These are phyloP conservation scores for Castor canadensis DNA, from an alignment of 2,113 vertebrate species.

Conservation along the genomic window DNA sequence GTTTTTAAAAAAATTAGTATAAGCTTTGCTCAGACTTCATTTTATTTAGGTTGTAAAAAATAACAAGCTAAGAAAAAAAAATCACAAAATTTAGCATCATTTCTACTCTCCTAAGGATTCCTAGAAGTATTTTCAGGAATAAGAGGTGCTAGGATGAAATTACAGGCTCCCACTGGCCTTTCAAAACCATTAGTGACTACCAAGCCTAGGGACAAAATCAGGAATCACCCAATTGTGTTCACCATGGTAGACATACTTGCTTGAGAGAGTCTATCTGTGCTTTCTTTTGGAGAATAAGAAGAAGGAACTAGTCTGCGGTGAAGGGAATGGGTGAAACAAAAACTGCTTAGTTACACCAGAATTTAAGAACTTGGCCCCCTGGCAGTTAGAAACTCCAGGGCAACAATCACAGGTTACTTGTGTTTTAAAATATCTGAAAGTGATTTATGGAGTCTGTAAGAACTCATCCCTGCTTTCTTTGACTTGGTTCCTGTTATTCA, in stretches of 20 bases:
- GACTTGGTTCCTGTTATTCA: slow-evolving; percentile 9
- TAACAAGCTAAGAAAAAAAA: slow-evolving; percentile 27
- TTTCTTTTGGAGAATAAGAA: neutral
- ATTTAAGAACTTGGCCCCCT: neutral
- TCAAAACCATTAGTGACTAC: neutral
- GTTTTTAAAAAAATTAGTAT: neutral
- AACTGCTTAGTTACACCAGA: neutral
- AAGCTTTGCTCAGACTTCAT: slow-evolving; percentile 18
- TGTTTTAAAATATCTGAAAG: slow-evolving; percentile 16
- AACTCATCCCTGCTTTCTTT: neutral
- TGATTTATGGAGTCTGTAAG: neutral
- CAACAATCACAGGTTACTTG: neutral
- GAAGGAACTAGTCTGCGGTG: neutral
- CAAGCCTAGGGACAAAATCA: neutral
- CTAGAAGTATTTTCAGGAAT: neutral
- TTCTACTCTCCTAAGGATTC: neutral
- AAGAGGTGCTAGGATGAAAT: neutral
- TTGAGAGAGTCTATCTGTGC: neutral
- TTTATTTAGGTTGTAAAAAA: slow-evolving; percentile 59
- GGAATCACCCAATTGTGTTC: neutral
- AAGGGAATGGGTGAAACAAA: neutral
- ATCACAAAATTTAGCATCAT: neutral
- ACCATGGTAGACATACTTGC: neutral
- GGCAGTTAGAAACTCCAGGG: neutral
- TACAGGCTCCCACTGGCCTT: neutral